Conservation (phyloP, 2,113 vertebrate genomes). For the Callaeas wilsoni region DNA sequence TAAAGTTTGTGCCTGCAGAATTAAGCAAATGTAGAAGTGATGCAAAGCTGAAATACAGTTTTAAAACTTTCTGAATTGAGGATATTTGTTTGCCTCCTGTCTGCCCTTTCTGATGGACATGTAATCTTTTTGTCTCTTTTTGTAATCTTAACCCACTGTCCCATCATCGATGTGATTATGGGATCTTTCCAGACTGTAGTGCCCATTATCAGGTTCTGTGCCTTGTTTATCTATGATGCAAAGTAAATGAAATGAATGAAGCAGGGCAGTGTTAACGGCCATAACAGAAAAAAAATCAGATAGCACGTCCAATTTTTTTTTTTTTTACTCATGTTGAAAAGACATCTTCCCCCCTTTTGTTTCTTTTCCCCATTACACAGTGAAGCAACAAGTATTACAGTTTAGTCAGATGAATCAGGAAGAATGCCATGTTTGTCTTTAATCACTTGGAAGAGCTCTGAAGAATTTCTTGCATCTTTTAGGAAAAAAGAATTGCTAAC, state of each 20-base stretch:
- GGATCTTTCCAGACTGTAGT: neutral
- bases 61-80: neutral
- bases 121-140: neutral
- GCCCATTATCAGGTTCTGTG: neutral
- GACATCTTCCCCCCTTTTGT: neutral
- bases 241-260: neutral
- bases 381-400: neutral
- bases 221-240: neutral
- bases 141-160: neutral
- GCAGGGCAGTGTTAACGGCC: neutral
- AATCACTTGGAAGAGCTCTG: neutral
- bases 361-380: neutral
- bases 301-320: neutral
- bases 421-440: neutral
- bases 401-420: neutral
- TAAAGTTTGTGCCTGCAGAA: neutral
- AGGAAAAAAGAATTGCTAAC: neutral
- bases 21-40: neutral
- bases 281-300: neutral
- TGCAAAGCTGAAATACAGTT: neutral
- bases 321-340: neutral
- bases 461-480: neutral
- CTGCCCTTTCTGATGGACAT: neutral
- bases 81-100: neutral
- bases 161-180: neutral